phyloP scores from a whole-genome alignment of 2,888 invertebrate genomes.

The Polia nebulosa region DNA sequence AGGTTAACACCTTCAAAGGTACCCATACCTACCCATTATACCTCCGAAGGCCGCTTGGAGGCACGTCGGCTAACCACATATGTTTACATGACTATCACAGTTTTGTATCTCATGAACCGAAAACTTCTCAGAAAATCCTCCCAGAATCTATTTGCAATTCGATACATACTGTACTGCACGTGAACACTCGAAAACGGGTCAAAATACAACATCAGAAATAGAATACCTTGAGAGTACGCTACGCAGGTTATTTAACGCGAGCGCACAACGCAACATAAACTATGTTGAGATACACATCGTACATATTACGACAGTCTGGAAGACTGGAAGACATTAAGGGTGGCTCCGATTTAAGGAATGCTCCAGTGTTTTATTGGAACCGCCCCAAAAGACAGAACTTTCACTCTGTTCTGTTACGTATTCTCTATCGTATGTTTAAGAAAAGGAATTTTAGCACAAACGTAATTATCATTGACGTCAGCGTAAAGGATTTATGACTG shows the following conservation, averaged over 20 bases:
- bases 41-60: slow-evolving; percentile 53
- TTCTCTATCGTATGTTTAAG: background rate
- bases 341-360: slow-evolving; percentile 28
- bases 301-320: slow-evolving; percentile 40
- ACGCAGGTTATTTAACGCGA: slow-evolving; percentile 59
- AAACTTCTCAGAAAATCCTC: slow-evolving; percentile 35
- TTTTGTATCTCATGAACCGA: slow-evolving; percentile 10
- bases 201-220: slow-evolving; percentile 62
- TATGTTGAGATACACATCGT: slow-evolving; percentile 52
- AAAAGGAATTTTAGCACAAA: slow-evolving; percentile 18
- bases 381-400: slow-evolving; percentile 15
- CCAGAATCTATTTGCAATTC: slow-evolving; percentile 49
- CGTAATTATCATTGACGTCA: slow-evolving; percentile 19
- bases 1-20: slow-evolving; percentile 63
- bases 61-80: slow-evolving; percentile 41
- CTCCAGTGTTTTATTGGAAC: slow-evolving; percentile 34
- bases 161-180: slow-evolving; percentile 27
- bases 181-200: slow-evolving; percentile 57
- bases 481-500: slow-evolving; percentile 8
- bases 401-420: slow-evolving; percentile 6
- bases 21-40: slow-evolving; percentile 47
- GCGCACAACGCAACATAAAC: slow-evolving; percentile 54
- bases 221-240: slow-evolving; percentile 64
- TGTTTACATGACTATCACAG: slow-evolving; percentile 46
- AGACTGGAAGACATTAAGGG: slow-evolving; percentile 37